Evolutionary conservation across 2,113 vertebrate genomes (phyloP).

Genomic region (Bettongia penicillata): DNA sequence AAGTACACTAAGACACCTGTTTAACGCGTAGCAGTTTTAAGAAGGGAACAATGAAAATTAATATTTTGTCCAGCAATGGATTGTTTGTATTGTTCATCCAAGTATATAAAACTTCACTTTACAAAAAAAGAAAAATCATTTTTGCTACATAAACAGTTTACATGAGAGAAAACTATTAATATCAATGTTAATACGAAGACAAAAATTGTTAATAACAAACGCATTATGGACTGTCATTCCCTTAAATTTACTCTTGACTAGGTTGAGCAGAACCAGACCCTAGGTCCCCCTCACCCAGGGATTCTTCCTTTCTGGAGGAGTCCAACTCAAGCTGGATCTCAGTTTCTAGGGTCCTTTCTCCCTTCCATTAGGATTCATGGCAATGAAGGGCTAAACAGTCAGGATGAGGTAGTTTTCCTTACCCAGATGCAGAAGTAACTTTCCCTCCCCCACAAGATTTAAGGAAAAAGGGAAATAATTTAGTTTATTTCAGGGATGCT

Average conservation of each 20-base stretch:
- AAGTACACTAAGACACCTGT: background rate
- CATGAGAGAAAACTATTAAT: background rate
- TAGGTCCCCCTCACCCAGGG: background rate
- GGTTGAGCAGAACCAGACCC: background rate
- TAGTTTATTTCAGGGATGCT: background rate
- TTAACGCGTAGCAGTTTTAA: background rate
- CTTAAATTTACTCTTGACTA: background rate
- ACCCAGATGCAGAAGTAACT: background rate
- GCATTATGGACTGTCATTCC: background rate
- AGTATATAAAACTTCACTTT: slow-evolving; percentile 32
- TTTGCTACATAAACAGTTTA: slow-evolving; percentile 22
- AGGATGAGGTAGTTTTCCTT: background rate
- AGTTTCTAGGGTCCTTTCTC: background rate
- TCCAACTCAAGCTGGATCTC: too few relatives aligned
- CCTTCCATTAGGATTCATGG: background rate
- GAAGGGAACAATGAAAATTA: background rate
- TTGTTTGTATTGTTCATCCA: background rate
- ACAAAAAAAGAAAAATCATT: slow-evolving; percentile 23
- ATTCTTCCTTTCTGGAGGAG: too few relatives aligned
- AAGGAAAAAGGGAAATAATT: background rate
- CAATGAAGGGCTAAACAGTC: too few relatives aligned
- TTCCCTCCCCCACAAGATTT: background rate
- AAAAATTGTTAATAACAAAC: background rate
- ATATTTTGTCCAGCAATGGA: background rate
- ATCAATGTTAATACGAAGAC: background rate